phyloP scores from a whole-genome alignment of 2,113 vertebrate species.

The Amblyopsis rosae region DNA sequence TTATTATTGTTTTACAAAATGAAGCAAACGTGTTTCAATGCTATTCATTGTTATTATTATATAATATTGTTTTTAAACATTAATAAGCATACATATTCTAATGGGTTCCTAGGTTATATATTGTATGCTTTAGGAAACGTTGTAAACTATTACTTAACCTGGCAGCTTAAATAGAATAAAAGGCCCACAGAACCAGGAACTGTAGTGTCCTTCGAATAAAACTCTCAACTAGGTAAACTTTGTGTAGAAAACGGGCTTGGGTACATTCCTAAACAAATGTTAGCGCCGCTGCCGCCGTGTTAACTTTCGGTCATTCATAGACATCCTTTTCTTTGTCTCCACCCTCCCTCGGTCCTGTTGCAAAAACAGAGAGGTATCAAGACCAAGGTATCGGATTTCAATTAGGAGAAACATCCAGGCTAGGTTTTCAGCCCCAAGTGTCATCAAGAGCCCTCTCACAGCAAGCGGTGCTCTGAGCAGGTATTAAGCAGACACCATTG shows the following conservation, averaged over 20 bases:
- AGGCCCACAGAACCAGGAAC: neutral
- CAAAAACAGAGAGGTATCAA: constrained; percentile 35
- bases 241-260: neutral
- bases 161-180: constrained; percentile 23
- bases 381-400: constrained; percentile 69
- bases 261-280: neutral
- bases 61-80: too few species aligned
- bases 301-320: neutral
- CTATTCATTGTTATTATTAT: too few species aligned
- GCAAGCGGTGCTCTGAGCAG: constrained; percentile 41
- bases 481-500: constrained; percentile 38
- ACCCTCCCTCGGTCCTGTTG: constrained; percentile 16
- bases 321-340: constrained; percentile 8
- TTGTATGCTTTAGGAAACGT: too few species aligned
- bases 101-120: too few species aligned
- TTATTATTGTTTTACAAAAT: too few species aligned
- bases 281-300: neutral
- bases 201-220: neutral
- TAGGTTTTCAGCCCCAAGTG: constrained; percentile 60
- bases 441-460: constrained; percentile 47
- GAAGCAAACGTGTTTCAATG: too few species aligned
- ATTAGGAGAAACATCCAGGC: constrained; percentile 67
- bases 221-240: neutral
- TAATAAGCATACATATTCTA: too few species aligned
- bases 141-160: constrained; percentile 30